Conservation (phyloP, 2,113 vertebrate genomes). For the Dissostichus mawsoni region DNA sequence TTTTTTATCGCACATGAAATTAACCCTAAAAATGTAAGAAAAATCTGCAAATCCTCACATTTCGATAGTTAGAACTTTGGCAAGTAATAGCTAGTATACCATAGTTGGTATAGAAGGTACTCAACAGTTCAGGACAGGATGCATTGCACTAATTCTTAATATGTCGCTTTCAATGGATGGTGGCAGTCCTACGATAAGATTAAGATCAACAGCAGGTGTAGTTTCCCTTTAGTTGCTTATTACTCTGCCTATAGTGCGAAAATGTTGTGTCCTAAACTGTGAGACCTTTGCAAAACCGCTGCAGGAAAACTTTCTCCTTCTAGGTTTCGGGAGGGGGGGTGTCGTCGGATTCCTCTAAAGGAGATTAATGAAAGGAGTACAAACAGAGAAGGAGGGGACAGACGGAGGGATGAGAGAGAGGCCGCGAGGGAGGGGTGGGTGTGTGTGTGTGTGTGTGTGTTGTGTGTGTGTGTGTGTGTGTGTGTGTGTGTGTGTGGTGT, state of each 20-base stretch:
- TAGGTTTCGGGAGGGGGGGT: constrained; percentile 30
- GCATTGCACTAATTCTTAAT: background rate
- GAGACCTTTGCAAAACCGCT: constrained; percentile 9
- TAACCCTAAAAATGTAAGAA: background rate
- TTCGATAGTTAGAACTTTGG: background rate
- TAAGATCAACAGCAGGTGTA: background rate
- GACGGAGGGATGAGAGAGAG: constrained; percentile 69
- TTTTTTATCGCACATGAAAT: no score
- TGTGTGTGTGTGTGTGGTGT: constrained; percentile 39
- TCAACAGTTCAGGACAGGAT: background rate
- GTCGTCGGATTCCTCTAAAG: constrained; percentile 75
- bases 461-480: constrained; percentile 41
- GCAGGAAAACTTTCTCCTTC: constrained; percentile 48
- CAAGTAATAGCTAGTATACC: no score
- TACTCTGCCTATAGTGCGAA: background rate
- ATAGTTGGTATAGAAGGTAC: background rate
- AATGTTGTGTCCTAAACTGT: constrained; percentile 18
- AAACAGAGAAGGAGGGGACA: constrained; percentile 68
- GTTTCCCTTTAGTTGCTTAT: background rate
- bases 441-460: constrained; percentile 40
- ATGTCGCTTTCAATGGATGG: background rate
- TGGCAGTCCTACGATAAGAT: background rate
- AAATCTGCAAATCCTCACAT: background rate
- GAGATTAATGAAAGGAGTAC: constrained; percentile 79
- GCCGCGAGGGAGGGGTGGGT: constrained; percentile 42